These are phyloP conservation scores for Anguilla megastoma DNA, from an alignment of 2,797 vertebrate species.

Conservation along the genomic window DNA sequence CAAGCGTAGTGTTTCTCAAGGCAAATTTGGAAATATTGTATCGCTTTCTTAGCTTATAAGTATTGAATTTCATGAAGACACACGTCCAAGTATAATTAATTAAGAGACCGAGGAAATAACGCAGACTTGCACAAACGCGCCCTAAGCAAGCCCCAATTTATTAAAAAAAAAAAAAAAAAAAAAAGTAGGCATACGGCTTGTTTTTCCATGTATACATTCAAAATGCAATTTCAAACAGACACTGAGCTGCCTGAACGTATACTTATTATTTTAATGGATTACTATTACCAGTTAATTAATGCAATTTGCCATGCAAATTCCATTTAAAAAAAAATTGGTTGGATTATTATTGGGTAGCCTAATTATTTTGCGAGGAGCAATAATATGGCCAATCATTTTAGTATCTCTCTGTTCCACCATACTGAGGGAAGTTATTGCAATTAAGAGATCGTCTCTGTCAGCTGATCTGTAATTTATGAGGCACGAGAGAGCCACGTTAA, in stretches of 20 bases:
- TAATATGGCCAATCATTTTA: neutral
- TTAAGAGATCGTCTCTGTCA: neutral
- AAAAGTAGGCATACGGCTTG: neutral
- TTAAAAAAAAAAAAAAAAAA: too few relatives aligned
- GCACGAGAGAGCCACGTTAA: neutral
- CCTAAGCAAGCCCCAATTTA: neutral
- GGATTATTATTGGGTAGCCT: neutral
- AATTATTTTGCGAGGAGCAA: neutral
- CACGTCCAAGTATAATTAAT: neutral
- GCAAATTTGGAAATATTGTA: neutral
- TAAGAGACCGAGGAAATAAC: neutral
- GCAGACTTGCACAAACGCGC: neutral
- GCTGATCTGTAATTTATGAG: neutral
- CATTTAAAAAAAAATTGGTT: neutral
- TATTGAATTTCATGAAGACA: neutral
- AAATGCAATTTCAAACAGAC: neutral
- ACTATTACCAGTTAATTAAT: neutral
- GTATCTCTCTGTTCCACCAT: neutral
- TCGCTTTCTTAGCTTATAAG: neutral
- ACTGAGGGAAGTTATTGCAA: neutral
- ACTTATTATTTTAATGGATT: neutral
- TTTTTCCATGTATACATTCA: neutral
- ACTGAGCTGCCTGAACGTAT: neutral
- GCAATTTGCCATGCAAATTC: neutral
- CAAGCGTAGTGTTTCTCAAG: neutral